Evolutionary conservation across 2,888 invertebrate genomes (phyloP).

Genomic region (Habroteleia sp.): DNA sequence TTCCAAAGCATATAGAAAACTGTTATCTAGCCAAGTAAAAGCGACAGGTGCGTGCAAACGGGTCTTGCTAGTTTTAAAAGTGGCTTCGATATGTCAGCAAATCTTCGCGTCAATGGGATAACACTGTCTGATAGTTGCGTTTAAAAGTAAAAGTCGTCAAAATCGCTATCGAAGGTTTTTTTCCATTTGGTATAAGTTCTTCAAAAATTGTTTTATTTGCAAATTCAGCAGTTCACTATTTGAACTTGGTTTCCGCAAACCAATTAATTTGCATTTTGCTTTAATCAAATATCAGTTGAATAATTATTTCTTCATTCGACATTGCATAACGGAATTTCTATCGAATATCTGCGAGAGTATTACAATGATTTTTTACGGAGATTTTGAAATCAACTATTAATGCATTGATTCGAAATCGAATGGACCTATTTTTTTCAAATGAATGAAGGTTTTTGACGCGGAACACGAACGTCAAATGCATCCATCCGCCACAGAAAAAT

Average conservation of each 20-base stretch:
- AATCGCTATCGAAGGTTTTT: constrained; percentile 19
- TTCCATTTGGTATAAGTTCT: background rate
- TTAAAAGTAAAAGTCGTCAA: constrained; percentile 50
- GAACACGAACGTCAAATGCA: constrained; percentile 10
- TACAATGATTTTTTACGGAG: constrained; percentile 9
- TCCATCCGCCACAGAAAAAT: constrained; percentile 28
- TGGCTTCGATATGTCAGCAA: constrained; percentile 30
- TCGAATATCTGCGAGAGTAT: constrained; percentile 26
- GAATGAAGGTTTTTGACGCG: background rate
- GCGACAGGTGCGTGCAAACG: constrained; percentile 60
- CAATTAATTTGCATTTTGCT: background rate
- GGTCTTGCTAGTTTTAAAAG: constrained; percentile 45
- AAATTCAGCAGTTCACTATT: too few species aligned
- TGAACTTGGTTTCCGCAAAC: too few species aligned
- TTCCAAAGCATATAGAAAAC: constrained; percentile 56
- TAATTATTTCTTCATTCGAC: constrained; percentile 46
- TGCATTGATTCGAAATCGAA: constrained; percentile 18
- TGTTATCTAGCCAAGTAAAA: constrained; percentile 61
- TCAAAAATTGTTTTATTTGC: too few species aligned
- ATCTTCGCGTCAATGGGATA: constrained; percentile 34
- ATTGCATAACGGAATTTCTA: constrained; percentile 51
- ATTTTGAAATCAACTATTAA: constrained; percentile 25
- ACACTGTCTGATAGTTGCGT: constrained; percentile 33
- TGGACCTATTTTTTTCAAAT: background rate
- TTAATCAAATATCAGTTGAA: background rate